Base-by-base conservation (phyloP, 2,888 invertebrate genomes). In the Acronicta alni region DNA sequence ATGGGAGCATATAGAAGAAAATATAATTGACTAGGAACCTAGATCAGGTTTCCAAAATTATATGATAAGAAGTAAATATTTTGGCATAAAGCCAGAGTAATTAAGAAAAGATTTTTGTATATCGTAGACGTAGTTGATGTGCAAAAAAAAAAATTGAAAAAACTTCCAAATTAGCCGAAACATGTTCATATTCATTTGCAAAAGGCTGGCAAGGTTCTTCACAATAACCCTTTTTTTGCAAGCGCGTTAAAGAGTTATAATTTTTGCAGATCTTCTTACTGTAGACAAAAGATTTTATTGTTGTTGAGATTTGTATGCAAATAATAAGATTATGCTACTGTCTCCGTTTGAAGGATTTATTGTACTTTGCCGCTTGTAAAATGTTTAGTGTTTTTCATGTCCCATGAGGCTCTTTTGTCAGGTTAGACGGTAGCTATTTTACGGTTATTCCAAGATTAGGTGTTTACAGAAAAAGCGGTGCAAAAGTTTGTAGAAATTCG, bases 321-420 rank as follows among this genome's bases (percentile, higher is more conserved):
- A 92, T 93, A 93, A 93, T 85, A 90, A 87, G 89, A 92, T 92
- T 91, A 89, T 69, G 93, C 94, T 94, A 93, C 94, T 84, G 91
- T 88, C 81, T 54, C 75, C 62, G 66, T 83, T 84, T 87, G 84
- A 85, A 75, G 79, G 83, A 86, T 84, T 87, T 90, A 86, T 86
- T 85, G 81, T 70, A 59, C 75, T 80, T 77, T 81, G 75, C 75
- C 77, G 77, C 80, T 78, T 75, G 64, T 77, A 60, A 77, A 77
- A 75, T 68, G 62, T 81, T 81, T 83, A 77, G 72, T 75, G 72
- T 77, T 80, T 64, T 68, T 62, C 65, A 52, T 67, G 70, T 87
- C 89, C 83, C 86, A 67, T 49, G 88, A 77, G 88, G 77, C 52
- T 54, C 58, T 67, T 84, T 88, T 89, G 85, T 86, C 64, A 72